Evolutionary conservation across 2,113 vertebrate species (phyloP).

Genomic region (Siphamia tubifer): DNA sequence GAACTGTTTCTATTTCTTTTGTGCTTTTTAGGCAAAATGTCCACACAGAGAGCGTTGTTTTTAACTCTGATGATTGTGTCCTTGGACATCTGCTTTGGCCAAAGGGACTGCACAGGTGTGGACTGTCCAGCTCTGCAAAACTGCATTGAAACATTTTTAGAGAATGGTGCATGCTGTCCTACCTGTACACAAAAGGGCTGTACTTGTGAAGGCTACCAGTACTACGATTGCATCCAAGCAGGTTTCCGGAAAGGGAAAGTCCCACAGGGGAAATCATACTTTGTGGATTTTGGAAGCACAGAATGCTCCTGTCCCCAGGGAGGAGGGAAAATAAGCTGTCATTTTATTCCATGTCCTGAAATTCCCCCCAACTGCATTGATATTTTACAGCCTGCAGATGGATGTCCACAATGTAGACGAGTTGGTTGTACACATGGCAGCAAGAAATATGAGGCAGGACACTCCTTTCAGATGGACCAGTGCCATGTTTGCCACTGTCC

Average conservation of each 20-base stretch:
- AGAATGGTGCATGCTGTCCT: slow-evolving; percentile 85
- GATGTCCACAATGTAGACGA: slow-evolving; percentile 86
- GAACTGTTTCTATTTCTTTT: not conserved
- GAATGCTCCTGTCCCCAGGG: slow-evolving; percentile 91
- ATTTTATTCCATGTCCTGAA: slow-evolving; percentile 92
- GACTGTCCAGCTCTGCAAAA: slow-evolving; percentile 84
- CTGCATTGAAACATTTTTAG: slow-evolving; percentile 87
- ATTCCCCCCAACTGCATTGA: slow-evolving; percentile 91
- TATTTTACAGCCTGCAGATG: slow-evolving; percentile 80
- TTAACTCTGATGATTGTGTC: slow-evolving; percentile 60
- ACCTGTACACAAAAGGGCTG: slow-evolving; percentile 86
- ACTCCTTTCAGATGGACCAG: slow-evolving; percentile 85
- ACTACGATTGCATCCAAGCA: slow-evolving; percentile 90
- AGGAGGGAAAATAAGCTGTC: slow-evolving; percentile 92
- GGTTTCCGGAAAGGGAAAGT: slow-evolving; percentile 90
- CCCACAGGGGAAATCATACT: slow-evolving; percentile 90
- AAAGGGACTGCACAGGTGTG: slow-evolving; percentile 85
- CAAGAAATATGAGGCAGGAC: slow-evolving; percentile 89
- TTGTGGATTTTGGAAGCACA: slow-evolving; percentile 95
- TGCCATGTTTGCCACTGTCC: slow-evolving; percentile 95
- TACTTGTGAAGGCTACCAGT: slow-evolving; percentile 93
- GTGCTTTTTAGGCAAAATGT: slow-evolving; percentile 66
- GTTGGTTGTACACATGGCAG: slow-evolving; percentile 85
- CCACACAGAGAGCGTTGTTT: slow-evolving; percentile 29
- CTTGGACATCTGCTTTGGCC: slow-evolving; percentile 9